These are phyloP conservation scores for Cryptotermes secundus DNA, from an alignment of 1,140 invertebrate species.

Conservation along the genomic window DNA sequence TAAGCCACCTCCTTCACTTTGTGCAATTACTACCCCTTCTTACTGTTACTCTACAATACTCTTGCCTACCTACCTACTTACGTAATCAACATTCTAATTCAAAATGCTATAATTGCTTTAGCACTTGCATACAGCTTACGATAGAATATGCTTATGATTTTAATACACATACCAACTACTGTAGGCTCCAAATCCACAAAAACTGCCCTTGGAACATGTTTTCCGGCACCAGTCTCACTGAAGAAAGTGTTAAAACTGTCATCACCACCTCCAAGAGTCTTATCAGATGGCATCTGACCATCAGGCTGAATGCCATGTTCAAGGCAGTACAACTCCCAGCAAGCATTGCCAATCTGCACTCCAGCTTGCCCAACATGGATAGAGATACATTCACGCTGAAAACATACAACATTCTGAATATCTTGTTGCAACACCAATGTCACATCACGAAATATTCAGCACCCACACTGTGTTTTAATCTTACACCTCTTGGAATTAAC, in stretches of 20 bases:
- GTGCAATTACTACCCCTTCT: too few relatives aligned
- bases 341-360: constrained; percentile 86
- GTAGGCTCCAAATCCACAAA: constrained; percentile 74
- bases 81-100: too few relatives aligned
- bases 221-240: constrained; percentile 83
- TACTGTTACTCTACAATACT: too few relatives aligned
- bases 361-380: constrained; percentile 88
- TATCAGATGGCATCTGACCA: constrained; percentile 69
- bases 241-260: constrained; percentile 90
- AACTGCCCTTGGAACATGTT: constrained; percentile 74
- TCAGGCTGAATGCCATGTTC: constrained; percentile 90
- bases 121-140: not conserved
- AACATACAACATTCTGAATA: too few relatives aligned
- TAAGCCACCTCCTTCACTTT: too few relatives aligned
- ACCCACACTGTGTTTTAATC: too few relatives aligned
- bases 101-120: too few relatives aligned
- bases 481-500: too few relatives aligned
- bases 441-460: too few relatives aligned
- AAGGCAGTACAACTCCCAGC: constrained; percentile 85
- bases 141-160: not conserved
- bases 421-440: too few relatives aligned
- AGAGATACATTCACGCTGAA: constrained; percentile 79
- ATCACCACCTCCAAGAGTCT: constrained; percentile 66
- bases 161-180: constrained; percentile 58
- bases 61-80: too few relatives aligned